Evolutionary conservation across 2,888 invertebrate species (phyloP).

Genomic region (Ophraella communa): DNA sequence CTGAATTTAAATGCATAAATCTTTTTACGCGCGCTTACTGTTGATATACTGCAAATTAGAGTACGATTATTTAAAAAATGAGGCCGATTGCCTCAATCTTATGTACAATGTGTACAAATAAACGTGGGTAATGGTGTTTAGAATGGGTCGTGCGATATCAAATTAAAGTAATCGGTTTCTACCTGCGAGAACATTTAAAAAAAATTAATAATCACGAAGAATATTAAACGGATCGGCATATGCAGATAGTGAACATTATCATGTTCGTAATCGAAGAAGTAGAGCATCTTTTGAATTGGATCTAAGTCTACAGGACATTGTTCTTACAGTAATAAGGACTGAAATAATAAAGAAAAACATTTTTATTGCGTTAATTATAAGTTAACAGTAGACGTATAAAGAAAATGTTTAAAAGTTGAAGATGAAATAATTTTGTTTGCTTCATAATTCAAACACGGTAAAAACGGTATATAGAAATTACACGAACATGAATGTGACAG

Average conservation of each 20-base stretch:
- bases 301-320: no score
- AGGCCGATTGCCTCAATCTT: neutral
- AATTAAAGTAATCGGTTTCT: neutral
- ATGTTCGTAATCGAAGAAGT: no score
- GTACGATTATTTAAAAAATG: slow-evolving; percentile 21
- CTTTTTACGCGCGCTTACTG: slow-evolving; percentile 38
- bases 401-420: neutral
- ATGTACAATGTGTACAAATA: neutral
- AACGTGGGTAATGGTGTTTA: neutral
- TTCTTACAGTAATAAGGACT: no score
- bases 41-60: slow-evolving; percentile 52
- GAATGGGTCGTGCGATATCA: neutral
- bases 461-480: neutral
- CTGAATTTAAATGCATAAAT: slow-evolving; percentile 48
- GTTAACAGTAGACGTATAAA: neutral
- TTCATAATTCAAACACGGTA: no score
- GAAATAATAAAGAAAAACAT: no score
- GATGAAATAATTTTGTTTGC: neutral
- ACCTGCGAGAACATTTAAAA: neutral
- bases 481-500: neutral
- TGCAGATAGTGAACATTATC: neutral
- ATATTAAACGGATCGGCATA: neutral
- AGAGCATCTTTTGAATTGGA: no score
- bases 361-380: no score
- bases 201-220: neutral